These are phyloP conservation scores for Okapia johnstoni DNA, from an alignment of 2,113 vertebrate species.

Conservation along the genomic window DNA sequence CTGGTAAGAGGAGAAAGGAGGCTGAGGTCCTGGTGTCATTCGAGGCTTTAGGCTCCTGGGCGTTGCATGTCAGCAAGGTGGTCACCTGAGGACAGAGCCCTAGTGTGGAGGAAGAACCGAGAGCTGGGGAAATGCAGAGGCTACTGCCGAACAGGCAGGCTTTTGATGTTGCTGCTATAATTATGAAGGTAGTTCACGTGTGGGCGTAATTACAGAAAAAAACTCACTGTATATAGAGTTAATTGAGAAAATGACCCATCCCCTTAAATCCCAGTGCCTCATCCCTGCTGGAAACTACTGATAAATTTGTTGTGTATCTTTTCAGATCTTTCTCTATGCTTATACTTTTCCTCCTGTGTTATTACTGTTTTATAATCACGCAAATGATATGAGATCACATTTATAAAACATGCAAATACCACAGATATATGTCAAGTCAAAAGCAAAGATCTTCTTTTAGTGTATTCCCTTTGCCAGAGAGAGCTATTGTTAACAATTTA, in stretches of 20 bases:
- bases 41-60: not conserved
- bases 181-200: not conserved
- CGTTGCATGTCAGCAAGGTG: not conserved
- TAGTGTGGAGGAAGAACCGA: not conserved
- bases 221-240: not conserved
- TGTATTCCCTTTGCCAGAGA: not conserved
- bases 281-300: not conserved
- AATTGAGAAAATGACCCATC: not conserved
- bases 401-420: not conserved
- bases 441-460: not conserved
- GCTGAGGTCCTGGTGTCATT: not conserved
- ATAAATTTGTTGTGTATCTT: not conserved
- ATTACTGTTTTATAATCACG: conserved; percentile 12
- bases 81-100: conserved; percentile 42
- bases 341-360: not conserved
- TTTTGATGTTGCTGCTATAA: not conserved
- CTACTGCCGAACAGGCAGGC: not conserved
- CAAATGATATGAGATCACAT: not conserved
- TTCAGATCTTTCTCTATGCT: not conserved
- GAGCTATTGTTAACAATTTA: not conserved
- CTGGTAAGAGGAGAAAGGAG: conserved; percentile 8
- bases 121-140: not conserved
- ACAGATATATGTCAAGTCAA: not conserved
- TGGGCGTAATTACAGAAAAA: not conserved
- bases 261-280: not conserved